Conservation (phyloP, 2,113 vertebrate species). For the Varanus salvator region DNA sequence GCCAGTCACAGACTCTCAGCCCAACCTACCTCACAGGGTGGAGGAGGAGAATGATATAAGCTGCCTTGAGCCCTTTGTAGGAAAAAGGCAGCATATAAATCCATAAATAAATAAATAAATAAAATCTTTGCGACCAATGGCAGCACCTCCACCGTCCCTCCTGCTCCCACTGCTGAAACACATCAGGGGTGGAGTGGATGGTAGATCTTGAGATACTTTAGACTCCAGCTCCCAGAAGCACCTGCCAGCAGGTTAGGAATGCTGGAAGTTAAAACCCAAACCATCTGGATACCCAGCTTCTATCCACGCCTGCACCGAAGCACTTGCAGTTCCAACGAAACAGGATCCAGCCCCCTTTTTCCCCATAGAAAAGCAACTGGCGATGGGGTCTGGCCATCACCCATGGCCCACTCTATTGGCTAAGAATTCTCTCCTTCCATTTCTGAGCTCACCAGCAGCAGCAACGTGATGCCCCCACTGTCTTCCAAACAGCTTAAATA, state of each 20-base stretch:
- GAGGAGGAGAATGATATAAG: too few relatives aligned
- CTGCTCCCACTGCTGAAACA: not conserved
- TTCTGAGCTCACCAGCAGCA: constrained; percentile 34
- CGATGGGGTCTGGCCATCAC: not conserved
- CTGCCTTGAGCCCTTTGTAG: too few relatives aligned
- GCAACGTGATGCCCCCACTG: constrained; percentile 52
- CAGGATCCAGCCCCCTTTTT: not conserved
- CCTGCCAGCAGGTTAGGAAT: too few relatives aligned
- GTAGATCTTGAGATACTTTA: too few relatives aligned
- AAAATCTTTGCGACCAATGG: not conserved
- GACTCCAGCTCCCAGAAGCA: too few relatives aligned
- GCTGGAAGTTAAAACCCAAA: not conserved
- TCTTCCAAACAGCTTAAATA: constrained; percentile 64
- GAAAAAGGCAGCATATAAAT: too few relatives aligned
- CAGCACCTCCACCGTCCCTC: not conserved
- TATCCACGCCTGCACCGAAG: not conserved
- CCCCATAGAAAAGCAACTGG: not conserved
- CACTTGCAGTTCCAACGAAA: not conserved
- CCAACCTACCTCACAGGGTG: too few relatives aligned
- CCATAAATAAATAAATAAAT: too few relatives aligned
- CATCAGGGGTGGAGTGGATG: too few relatives aligned
- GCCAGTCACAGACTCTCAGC: too few relatives aligned
- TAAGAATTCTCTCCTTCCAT: constrained; percentile 14
- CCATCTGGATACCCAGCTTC: not conserved
- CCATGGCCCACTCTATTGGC: not conserved